Evolutionary conservation across 2,113 vertebrate species (phyloP).

Genomic region (Cololabis saira): DNA sequence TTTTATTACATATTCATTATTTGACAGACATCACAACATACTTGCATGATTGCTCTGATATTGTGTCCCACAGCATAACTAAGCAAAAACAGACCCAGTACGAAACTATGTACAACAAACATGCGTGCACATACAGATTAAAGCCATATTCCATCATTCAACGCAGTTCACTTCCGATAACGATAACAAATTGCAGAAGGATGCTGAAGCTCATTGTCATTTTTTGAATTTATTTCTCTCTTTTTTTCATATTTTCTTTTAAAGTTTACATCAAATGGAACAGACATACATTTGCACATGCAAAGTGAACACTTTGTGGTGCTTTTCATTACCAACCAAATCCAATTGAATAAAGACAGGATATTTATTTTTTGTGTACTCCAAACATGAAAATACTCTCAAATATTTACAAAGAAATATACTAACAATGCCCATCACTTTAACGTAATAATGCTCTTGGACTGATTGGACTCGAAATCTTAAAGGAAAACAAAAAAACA

Average conservation of each 20-base stretch:
- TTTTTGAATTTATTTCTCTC: constrained; percentile 73
- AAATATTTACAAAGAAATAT: constrained; percentile 81
- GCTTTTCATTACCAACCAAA: constrained; percentile 76
- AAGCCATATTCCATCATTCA: constrained; percentile 71
- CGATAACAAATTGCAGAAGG: constrained; percentile 63
- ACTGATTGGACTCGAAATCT: constrained; percentile 36
- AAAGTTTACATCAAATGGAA: constrained; percentile 79
- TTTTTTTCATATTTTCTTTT: constrained; percentile 38
- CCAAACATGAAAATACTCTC: constrained; percentile 83
- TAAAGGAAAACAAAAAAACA: constrained; percentile 43
- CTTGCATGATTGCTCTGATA: constrained; percentile 74
- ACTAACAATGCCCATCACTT: constrained; percentile 74
- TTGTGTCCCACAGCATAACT: constrained; percentile 65
- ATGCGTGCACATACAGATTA: constrained; percentile 77
- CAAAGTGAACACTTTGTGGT: constrained; percentile 82
- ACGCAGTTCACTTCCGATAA: constrained; percentile 41
- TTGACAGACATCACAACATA: constrained; percentile 79
- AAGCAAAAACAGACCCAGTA: constrained; percentile 65
- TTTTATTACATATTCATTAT: constrained; percentile 76
- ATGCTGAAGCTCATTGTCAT: constrained; percentile 71
- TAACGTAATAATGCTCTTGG: constrained; percentile 56
- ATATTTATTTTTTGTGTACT: constrained; percentile 73
- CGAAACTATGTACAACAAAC: constrained; percentile 76
- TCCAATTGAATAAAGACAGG: constrained; percentile 74
- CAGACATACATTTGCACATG: constrained; percentile 82